Base-by-base conservation (phyloP, 2,888 invertebrate species). In the Drosophila tanythrix region DNA sequence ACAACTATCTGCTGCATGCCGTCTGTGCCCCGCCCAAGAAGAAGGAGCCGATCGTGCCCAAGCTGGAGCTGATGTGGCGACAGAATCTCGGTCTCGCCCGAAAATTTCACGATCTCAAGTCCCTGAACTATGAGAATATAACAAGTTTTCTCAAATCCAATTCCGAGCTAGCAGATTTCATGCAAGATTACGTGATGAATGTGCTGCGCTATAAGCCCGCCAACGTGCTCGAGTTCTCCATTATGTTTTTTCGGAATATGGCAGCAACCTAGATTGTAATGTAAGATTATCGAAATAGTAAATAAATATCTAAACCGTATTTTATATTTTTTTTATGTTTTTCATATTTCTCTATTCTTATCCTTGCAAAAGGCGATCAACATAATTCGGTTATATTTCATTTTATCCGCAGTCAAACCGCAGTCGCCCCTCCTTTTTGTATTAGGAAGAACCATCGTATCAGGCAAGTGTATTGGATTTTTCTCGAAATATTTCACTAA, bases 171-270 rank as follows among this genome's bases (percentile, higher is more conserved):
- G 77, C 88, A 0, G 91, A 91, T 38, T 86, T 90, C 5, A 75
- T 93, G 58, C 89, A 91, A 63, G 93, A 92, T 52, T 93, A 82
- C 46, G 80, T 93, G 13, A 46, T 90, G 3, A 86, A 83, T 69
- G 66, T 92, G 40, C 67, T 93, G 7, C 89, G 91, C 48, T 90
- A 88, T 15, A 92, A 92, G 58, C 93, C 93, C 25, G 58, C 52
- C 21, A 88, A 89, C 67, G 82, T 92, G 10, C 69, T 92, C 5
- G 88, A 91, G 58, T 92, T 92, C 56, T 87, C 91, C 7, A 81
- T 91, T 1, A 86, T 80, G 77, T 92, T 88, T 66, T 92, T 92
- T 59, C 90, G 92, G 56, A 91, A 91, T 51, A 77, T 88, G 88
- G 52, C 70, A 7, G 5, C 1, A 15, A 15, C 6, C 10, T 57